A percentile compares a stretch with the other conserved stretches of the same genome.
phyloP scores from a whole-genome alignment of 2,113 vertebrate species.

The Gracilinanus agilis region DNA sequence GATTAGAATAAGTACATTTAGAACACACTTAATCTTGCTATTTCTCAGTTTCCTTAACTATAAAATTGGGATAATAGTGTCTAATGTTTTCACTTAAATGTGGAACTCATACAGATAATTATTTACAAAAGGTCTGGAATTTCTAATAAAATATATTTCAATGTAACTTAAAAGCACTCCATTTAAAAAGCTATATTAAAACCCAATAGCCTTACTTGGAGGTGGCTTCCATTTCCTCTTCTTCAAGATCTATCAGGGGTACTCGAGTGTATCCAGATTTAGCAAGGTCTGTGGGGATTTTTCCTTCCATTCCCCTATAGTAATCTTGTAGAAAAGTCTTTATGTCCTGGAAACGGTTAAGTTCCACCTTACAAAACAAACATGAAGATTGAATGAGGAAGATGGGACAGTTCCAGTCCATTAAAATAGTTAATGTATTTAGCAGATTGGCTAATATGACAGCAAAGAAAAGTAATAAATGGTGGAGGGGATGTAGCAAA shows the following conservation, averaged over 20 bases:
- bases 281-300: slow-evolving; percentile 76
- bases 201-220: slow-evolving; percentile 68
- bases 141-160: background rate
- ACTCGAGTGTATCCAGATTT: slow-evolving; percentile 80
- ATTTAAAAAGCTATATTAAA: slow-evolving; percentile 21
- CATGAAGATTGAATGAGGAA: slow-evolving; percentile 24
- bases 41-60: slow-evolving; percentile 11
- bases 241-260: slow-evolving; percentile 83
- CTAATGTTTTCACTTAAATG: slow-evolving; percentile 18
- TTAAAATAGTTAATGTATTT: too few relatives aligned
- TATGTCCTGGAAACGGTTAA: slow-evolving; percentile 92
- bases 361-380: slow-evolving; percentile 87
- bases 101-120: background rate
- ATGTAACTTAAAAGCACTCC: slow-evolving; percentile 11
- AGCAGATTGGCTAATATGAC: too few relatives aligned
- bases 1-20: background rate
- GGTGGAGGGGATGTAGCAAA: too few relatives aligned
- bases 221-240: slow-evolving; percentile 59
- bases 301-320: slow-evolving; percentile 88
- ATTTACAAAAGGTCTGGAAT: background rate
- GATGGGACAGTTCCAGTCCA: background rate
- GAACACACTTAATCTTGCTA: background rate
- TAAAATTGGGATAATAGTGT: slow-evolving; percentile 9
- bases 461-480: too few relatives aligned
- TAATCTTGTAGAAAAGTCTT: slow-evolving; percentile 90